Percentiles rank a stretch among this genome's conserved stretches.
Conservation (phyloP, 2,888 invertebrate genomes). For the Limenitis camilla region DNA sequence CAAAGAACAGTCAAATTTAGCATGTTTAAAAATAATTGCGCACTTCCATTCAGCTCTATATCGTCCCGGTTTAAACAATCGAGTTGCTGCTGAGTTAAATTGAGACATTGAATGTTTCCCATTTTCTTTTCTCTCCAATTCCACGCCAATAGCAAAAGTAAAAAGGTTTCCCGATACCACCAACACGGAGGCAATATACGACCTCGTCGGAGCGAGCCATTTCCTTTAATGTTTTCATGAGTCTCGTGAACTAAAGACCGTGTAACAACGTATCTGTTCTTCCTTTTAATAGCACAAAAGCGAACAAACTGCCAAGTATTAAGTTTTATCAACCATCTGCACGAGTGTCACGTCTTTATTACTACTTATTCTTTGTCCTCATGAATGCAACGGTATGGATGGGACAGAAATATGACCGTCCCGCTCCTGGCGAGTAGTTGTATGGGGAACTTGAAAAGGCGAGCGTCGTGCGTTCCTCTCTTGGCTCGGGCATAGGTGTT, state of each 20-base stretch:
- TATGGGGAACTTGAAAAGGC: constrained; percentile 45
- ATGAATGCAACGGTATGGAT: constrained; percentile 56
- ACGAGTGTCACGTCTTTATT: constrained; percentile 72
- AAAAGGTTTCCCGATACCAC: constrained; percentile 59
- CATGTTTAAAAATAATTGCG: constrained; percentile 36
- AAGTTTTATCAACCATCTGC: constrained; percentile 72
- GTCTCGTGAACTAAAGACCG: constrained; percentile 63
- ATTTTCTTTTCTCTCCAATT: constrained; percentile 65
- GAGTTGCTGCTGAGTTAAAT: constrained; percentile 49
- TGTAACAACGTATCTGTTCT: constrained; percentile 67
- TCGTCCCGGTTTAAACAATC: constrained; percentile 52
- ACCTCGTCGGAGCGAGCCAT: constrained; percentile 50
- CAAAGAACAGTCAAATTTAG: constrained; percentile 49
- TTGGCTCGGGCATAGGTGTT: constrained; percentile 65
- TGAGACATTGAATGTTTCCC: constrained; percentile 68
- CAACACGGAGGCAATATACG: constrained; percentile 59
- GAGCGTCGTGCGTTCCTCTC: constrained; percentile 53
- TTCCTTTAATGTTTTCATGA: constrained; percentile 70
- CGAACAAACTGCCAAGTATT: constrained; percentile 67
- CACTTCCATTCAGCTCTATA: constrained; percentile 38
- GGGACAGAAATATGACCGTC: constrained; percentile 37
- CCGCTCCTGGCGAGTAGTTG: constrained; percentile 32
- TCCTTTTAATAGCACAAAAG: constrained; percentile 64
- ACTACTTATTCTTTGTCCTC: constrained; percentile 71
- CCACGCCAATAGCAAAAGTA: constrained; percentile 60